Evolutionary conservation across 2,888 invertebrate species (phyloP), one percentile per base, ranked within the genome.

Genomic region (Vannuccia rotundouncinata): DNA sequence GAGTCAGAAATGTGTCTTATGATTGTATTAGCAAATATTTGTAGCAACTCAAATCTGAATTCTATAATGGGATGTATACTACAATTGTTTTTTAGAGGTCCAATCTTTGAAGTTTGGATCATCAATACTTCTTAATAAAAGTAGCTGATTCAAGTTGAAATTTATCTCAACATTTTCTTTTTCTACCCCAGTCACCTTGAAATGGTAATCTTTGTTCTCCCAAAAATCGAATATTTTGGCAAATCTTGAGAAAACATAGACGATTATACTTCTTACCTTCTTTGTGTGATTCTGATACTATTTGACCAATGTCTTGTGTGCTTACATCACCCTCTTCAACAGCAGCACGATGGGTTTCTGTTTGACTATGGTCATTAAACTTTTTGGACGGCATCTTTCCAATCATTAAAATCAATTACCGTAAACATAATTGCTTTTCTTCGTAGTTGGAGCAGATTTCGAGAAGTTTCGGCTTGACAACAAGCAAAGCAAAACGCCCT

Each of bases 21-120:
- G 25, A 66, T 22, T 66, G 10, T 22, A 22, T 66, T 66, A n/a
- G 66, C 13, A 66, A 22, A 5, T 2, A 66, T n/a, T 66, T 66
- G 17, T 22, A 66, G 25, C 13, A 66, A n/a, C 25, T 66, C 66
- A 5, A 22, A 22, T 66, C 25, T 17, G 22, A 66, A 5, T 66
- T 5, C 22, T 17, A n/a, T n/a, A n/a, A n/a, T 17, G 66, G 13
- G 66, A 66, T 66, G 66, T 66, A 66, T 66, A 66, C 5, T 22
- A 22, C 22, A 66, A 66, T 2, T 66, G 10, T 22, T 66, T 66
- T 66, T 22, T 66, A 66, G 66, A n/a, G 2, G 2, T 66, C 66
- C 66, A 66, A n/a, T 66, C 66, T 66, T 66, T 66, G 10, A 66
- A n/a, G 2, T n/a, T n/a, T n/a, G 66, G 66, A 66, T 66, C 66